Base-by-base conservation (phyloP, 2,797 vertebrate genomes). In the Octomys mimax region DNA sequence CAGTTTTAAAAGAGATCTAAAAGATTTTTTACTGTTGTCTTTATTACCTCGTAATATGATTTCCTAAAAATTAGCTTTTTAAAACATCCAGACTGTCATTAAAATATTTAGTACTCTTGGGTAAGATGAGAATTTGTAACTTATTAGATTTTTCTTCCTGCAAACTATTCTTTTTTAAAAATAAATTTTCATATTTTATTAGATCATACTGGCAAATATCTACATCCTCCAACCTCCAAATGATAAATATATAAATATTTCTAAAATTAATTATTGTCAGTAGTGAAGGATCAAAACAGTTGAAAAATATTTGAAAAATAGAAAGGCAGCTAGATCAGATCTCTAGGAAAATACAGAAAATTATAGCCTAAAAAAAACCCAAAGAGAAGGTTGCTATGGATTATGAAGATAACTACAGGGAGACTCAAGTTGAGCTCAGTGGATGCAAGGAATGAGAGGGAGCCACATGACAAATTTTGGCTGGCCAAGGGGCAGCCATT, bases 141-240 rank as follows among this genome's bases (percentile, higher is more conserved):
- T 26, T 28, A 79, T 24, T 92, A 36, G 16, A 68, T 61, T 95
- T 90, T 90, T 82, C 42, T 96, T 73, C 36, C 77, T 77, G 10
- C 11, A 73, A n/a, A 70, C 19, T 94, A 94, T 89, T 87, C 26
- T 68, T 2, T 95, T 73, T 88, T 73, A 70, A 92, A 88, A 93
- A 54, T 78, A 36, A 59, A 77, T 31, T 82, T 87, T 46, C 13
- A 64, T 78, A 57, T 78, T 90, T 78, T 19, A 12, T 82, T 93
- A 64, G 3, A 91, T 86, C 62, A 91, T 90, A 31, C 71, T n/a
- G 52, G 75, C 70, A 91, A 87, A 42, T 46, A 89, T 92, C 11
- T 61, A 10, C 54, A 77, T 81, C 54, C 42, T 79, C 54, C 28
- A 80, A 75, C 22, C 13, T 73, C 42, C 59, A 92, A 68, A n/a